Conservation (phyloP, 2,888 invertebrate genomes). For the Abrostola tripartita region DNA sequence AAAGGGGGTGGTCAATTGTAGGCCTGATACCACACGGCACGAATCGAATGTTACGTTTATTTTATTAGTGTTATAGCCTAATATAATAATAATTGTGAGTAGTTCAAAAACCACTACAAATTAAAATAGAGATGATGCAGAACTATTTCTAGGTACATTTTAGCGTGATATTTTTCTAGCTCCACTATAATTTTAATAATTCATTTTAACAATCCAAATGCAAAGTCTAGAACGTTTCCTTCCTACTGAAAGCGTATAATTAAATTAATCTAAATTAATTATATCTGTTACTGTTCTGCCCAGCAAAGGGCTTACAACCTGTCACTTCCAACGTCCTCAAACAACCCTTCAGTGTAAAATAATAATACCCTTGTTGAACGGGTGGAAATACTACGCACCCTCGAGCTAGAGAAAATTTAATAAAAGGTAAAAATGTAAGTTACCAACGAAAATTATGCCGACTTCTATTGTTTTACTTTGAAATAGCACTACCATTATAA, state of each 20-base stretch:
- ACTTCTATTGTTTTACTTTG: neutral
- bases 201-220: conserved; percentile 5
- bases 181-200: no score
- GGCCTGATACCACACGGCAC: no score
- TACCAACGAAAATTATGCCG: neutral
- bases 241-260: conserved; percentile 9
- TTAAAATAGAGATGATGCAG: no score
- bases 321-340: conserved; percentile 31
- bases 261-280: conserved; percentile 31
- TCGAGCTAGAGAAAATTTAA: neutral
- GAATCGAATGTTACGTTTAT: no score
- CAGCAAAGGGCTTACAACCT: conserved; percentile 32
- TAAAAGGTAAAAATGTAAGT: neutral
- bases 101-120: neutral
- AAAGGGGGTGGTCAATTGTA: no score
- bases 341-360: conserved; percentile 24
- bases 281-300: conserved; percentile 22
- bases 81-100: no score
- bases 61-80: no score
- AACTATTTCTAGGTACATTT: no score
- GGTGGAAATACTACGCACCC: neutral
- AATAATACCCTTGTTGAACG: conserved; percentile 21
- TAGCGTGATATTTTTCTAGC: no score
- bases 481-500: neutral
- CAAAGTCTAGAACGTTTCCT: conserved; percentile 15